Evolutionary conservation across 2,888 invertebrate genomes (phyloP).

Genomic region (Syritta pipiens): DNA sequence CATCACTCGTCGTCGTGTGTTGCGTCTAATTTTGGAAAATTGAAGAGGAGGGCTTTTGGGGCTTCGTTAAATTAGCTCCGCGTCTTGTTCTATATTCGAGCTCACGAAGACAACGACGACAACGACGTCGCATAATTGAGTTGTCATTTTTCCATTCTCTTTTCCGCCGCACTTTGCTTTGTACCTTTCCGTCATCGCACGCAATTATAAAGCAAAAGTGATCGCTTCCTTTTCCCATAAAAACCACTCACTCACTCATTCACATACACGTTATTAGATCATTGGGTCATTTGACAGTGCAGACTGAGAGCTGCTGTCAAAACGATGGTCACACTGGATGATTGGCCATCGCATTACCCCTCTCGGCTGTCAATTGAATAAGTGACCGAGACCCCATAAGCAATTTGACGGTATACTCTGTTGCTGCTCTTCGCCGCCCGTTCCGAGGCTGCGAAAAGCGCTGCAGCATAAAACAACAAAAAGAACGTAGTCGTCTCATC

Average conservation of each 20-base stretch:
- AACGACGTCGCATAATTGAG: no score
- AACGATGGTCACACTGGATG: slow-evolving; percentile 41
- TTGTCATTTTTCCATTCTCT: no score
- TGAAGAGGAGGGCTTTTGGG: not conserved
- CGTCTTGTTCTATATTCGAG: slow-evolving; percentile 10
- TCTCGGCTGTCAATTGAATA: slow-evolving; percentile 61
- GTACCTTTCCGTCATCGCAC: slow-evolving; percentile 30
- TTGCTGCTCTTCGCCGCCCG: not conserved
- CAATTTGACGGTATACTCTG: slow-evolving; percentile 26
- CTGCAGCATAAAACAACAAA: slow-evolving; percentile 44
- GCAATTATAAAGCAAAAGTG: slow-evolving; percentile 58
- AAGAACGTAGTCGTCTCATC: not conserved
- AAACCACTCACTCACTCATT: no score
- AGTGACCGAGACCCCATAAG: slow-evolving; percentile 68
- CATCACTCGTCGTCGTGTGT: slow-evolving; percentile 24
- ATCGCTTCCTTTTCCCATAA: slow-evolving; percentile 51
- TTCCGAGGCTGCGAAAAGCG: slow-evolving; percentile 62
- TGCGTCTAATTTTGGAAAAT: slow-evolving; percentile 23
- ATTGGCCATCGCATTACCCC: slow-evolving; percentile 42
- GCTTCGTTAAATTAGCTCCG: slow-evolving; percentile 7
- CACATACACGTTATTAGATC: slow-evolving; percentile 62
- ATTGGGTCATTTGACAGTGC: slow-evolving; percentile 60
- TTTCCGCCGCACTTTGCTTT: not conserved
- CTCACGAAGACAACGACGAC: no score
- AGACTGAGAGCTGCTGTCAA: slow-evolving; percentile 35